A percentile compares a stretch with the other conserved stretches of the same genome.
These are phyloP conservation scores for Drosophila stalkeri DNA, from an alignment of 2,888 invertebrate genomes.

Conservation along the genomic window DNA sequence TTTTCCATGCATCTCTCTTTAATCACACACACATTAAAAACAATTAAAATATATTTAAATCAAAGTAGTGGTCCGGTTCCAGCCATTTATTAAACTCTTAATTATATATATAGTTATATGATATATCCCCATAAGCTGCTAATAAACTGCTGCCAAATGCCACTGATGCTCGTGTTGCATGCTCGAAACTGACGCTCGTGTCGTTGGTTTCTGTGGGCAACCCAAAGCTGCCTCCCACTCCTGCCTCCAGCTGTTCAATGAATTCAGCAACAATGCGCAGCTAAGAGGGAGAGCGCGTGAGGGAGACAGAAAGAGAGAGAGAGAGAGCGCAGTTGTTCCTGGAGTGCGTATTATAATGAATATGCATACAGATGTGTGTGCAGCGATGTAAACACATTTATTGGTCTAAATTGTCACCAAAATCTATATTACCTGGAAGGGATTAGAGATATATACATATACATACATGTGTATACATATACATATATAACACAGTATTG, in stretches of 20 bases:
- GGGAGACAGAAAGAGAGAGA: not conserved
- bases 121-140: conserved; percentile 2
- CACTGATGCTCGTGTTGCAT: not conserved
- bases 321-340: not conserved
- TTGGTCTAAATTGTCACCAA: conserved; percentile 10
- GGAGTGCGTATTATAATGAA: conserved; percentile 4
- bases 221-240: not conserved
- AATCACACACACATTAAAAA: not conserved
- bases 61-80: not conserved
- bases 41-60: not conserved
- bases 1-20: not conserved
- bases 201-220: conserved; percentile 11
- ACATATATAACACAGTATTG: not conserved
- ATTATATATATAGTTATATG: not conserved
- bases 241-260: not conserved
- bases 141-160: conserved; percentile 13
- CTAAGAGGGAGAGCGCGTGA: not conserved
- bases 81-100: not conserved
- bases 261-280: not conserved
- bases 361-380: conserved; percentile 5
- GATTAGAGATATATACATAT: not conserved
- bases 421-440: not conserved
- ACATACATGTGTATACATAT: not conserved
- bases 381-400: conserved; percentile 5
- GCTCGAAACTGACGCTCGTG: not conserved